These are phyloP conservation scores for Lasioglossum pauxillum DNA, from an alignment of 2,888 invertebrate genomes.

Conservation along the genomic window DNA sequence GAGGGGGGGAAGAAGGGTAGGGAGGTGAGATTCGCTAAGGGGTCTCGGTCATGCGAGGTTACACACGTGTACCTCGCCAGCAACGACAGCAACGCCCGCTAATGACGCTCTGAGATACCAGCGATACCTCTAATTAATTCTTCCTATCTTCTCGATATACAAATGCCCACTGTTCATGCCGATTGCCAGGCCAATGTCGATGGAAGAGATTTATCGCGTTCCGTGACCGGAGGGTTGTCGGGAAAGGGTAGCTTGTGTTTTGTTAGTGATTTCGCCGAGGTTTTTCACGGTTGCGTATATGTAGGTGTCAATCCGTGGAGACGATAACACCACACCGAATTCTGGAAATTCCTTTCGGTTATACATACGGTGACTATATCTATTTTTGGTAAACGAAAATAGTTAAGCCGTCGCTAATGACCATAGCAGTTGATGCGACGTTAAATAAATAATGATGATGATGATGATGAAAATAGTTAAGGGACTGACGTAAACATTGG, in stretches of 20 bases:
- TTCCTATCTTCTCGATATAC: slow-evolving; percentile 82
- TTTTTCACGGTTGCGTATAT: slow-evolving; percentile 22
- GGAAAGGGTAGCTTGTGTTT: slow-evolving; percentile 30
- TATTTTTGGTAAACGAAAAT: too few relatives aligned
- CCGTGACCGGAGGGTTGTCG: slow-evolving; percentile 55
- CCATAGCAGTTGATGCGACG: too few relatives aligned
- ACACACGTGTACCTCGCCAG: slow-evolving; percentile 73
- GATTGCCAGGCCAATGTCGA: slow-evolving; percentile 62
- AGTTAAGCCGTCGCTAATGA: too few relatives aligned
- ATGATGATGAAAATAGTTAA: too few relatives aligned
- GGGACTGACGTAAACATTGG: too few relatives aligned
- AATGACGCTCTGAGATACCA: slow-evolving; percentile 83
- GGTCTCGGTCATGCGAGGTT: slow-evolving; percentile 78
- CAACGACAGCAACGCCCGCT: slow-evolving; percentile 80
- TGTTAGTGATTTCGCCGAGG: not conserved
- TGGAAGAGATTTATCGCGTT: slow-evolving; percentile 68
- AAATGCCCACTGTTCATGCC: slow-evolving; percentile 77
- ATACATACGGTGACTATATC: not conserved
- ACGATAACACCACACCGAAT: not conserved
- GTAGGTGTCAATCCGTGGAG: not conserved
- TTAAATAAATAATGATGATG: too few relatives aligned
- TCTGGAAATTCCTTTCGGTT: not conserved
- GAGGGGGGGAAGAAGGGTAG: slow-evolving; percentile 31
- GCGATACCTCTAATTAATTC: slow-evolving; percentile 84
- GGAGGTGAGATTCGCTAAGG: slow-evolving; percentile 74